Evolutionary conservation across 1,140 invertebrate genomes (phyloP), one percentile per base, ranked within the genome.

Genomic region (Pomacea maculata): DNA sequence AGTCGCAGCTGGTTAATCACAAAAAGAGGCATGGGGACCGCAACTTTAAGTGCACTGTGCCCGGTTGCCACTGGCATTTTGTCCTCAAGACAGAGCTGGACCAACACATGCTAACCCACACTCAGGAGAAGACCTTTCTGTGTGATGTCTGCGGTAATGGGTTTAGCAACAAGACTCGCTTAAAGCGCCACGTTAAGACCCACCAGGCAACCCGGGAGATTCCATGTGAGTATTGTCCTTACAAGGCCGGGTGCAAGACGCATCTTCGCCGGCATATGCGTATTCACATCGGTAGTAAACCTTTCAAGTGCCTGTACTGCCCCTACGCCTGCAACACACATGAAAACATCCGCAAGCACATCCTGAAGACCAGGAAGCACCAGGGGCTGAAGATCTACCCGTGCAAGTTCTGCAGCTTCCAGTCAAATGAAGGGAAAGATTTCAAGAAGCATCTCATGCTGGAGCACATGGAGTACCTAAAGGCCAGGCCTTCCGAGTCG

Each of bases 321-420:
- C 92, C 94, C 54, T 97, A 95, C 86, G 93, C 93, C 1, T 96
- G 96, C 88, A 96, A 95, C 83, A 95, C 94, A 85, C 92, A 96
- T 94, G 96, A 97, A 89, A 97, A 97, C 89, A 92, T 97, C 11
- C 93, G 96, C 5, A 97, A 97, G 86, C 96, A 97, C 90, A 94
- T 96, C 9, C 88, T 96, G 0, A 94, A 94, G n/a, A 96, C 95
- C 5, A 94, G 93, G 76, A 94, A 95, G 71, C 96, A 97, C 90
- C 93, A 93, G 1, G 95, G 95, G 9, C 93, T 95, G 86, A 94
- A 90, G 80, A 93, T 97, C 15, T 97, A 97, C 90, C 93, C 95
- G 54, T 97, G 96, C 87, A 91, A 92, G 52, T 91, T 92, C 72
- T 96, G 95, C 87, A 61, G 90, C 82, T 95, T 92, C 88, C 91